phyloP scores from a whole-genome alignment of 2,888 invertebrate genomes.

The Scaptomyza parva region DNA sequence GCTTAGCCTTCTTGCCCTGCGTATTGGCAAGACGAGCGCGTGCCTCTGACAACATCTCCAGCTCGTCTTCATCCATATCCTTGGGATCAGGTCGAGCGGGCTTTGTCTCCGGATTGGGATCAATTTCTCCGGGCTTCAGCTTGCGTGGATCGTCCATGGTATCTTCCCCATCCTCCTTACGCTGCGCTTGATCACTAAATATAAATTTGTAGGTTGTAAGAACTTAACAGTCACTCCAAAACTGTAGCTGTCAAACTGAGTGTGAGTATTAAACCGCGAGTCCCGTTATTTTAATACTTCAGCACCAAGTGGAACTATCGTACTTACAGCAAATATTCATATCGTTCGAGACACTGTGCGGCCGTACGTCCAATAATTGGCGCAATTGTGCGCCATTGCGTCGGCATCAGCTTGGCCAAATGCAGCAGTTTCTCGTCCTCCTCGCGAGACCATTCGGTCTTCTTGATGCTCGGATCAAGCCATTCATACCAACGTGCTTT shows the following conservation, averaged over 20 bases:
- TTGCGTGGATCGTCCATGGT: slow-evolving; percentile 97
- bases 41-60: slow-evolving; percentile 99
- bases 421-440: slow-evolving; percentile 99
- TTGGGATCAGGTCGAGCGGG: slow-evolving; percentile 99
- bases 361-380: slow-evolving; percentile 99
- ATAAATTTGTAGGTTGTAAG: neutral
- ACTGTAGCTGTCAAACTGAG: neutral
- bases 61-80: slow-evolving; percentile 99
- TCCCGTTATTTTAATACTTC: too few species aligned
- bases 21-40: slow-evolving; percentile 99
- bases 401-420: slow-evolving; percentile 99
- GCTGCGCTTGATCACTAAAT: slow-evolving; percentile 96
- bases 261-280: too few species aligned
- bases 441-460: slow-evolving; percentile 99
- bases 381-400: slow-evolving; percentile 99
- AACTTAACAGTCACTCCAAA: neutral
- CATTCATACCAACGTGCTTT: slow-evolving; percentile 99
- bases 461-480: slow-evolving; percentile 99
- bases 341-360: slow-evolving; percentile 98
- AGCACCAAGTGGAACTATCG: neutral
- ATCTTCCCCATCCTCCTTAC: slow-evolving; percentile 97
- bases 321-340: slow-evolving; percentile 95
- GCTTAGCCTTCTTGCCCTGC: slow-evolving; percentile 96
- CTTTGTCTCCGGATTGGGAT: slow-evolving; percentile 99
- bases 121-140: slow-evolving; percentile 99